Evolutionary conservation across 2,888 invertebrate genomes (phyloP).

Genomic region (Tenthredo scrophulariae): DNA sequence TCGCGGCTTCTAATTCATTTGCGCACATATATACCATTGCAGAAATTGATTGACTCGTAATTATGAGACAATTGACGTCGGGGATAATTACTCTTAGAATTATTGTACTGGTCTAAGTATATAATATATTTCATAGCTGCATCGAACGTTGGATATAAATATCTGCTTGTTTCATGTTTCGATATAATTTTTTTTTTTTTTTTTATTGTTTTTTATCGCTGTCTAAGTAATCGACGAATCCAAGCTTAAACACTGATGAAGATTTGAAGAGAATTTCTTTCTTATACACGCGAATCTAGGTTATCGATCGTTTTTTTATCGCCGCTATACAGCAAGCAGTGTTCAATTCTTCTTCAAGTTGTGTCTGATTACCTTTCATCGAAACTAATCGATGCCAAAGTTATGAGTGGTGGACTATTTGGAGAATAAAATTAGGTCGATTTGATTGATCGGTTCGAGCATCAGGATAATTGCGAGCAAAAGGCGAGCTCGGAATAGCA

Average conservation of each 20-base stretch:
- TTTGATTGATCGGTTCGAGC: neutral
- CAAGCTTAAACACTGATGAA: neutral
- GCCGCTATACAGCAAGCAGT: neutral
- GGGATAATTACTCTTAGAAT: neutral
- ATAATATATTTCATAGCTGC: neutral
- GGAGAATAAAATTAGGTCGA: neutral
- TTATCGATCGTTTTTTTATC: slow-evolving; percentile 28
- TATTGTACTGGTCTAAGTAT: neutral
- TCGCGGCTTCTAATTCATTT: neutral
- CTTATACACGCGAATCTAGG: neutral
- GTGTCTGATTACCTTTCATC: slow-evolving; percentile 22
- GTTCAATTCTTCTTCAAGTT: neutral
- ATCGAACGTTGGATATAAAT: neutral
- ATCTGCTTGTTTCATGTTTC: neutral
- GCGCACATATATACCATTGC: neutral
- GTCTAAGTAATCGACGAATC: neutral
- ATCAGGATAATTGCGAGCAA: neutral
- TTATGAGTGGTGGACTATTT: neutral
- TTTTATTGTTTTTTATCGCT: neutral
- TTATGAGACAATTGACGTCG: neutral
- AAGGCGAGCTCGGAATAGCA: neutral
- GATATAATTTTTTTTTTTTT: neutral
- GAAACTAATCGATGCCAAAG: slow-evolving; percentile 16
- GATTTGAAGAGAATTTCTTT: neutral
- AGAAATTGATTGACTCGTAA: slow-evolving; percentile 3